Base-by-base conservation (phyloP, 2,888 invertebrate genomes). In the Ectropis crepuscularia region DNA sequence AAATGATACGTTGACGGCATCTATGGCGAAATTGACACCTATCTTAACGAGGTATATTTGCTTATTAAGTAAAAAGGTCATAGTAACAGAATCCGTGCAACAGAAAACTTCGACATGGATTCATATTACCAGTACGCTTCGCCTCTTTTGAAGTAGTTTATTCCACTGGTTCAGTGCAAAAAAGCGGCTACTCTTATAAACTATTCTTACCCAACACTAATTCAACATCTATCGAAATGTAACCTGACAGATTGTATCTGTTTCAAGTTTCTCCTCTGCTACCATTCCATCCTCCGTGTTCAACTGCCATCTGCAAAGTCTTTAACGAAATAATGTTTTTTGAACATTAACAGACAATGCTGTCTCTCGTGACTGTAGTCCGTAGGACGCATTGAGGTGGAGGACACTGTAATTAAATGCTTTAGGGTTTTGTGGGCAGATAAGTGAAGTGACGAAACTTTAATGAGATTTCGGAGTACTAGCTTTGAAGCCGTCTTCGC, bases 261-360 rank as follows among this genome's bases (percentile, higher is more conserved):
- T 47, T 5, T 6, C 5, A 6, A 50, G 10, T n/a, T 41, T 2
- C 7, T 6, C n/a, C 51, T 51, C 51, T 51, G 51, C 10, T 6
- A 6, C 6, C 6, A 51, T 51, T 9, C 41, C 10, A 10, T 42
- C 41, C 41, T 51, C 51, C n/a, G 7, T 6, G 10, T 28, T 51
- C n/a, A 51, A 51, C 59, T 54, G 63, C 58, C 58, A 58, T 53
- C 60, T 47, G 36, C 38, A n/a, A 63, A 48, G 48, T 42, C 58
- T 53, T 66, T 65, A 57, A 61, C 53, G 41, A 55, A 65, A 65
- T 57, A 70, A 70, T 70, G 55, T 4, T 57, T 63, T 61, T 66
- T 68, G 66, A 64, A 69, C 57, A 68, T 57, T 63, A 66, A 50
- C 53, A 63, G 63, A 72, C 73, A 72, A 69, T 72, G 61, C 53